phyloP scores from a whole-genome alignment of 2,797 vertebrate species.

The Rhinella marina region DNA sequence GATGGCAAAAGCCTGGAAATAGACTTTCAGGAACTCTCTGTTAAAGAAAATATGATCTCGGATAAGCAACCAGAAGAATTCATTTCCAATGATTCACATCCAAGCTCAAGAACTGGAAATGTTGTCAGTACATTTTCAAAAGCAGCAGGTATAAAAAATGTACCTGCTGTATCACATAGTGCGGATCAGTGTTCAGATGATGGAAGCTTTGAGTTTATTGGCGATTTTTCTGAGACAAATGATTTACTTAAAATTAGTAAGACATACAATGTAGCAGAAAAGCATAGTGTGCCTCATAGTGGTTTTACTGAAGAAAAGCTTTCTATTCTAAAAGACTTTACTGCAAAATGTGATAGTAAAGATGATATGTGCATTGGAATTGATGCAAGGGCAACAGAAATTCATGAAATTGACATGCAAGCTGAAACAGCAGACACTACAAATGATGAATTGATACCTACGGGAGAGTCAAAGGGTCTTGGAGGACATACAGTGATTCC shows the following conservation, averaged over 20 bases:
- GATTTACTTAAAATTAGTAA: slow-evolving; percentile 57
- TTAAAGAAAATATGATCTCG: neutral
- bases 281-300: neutral
- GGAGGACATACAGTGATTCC: neutral
- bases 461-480: neutral
- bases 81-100: neutral
- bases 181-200: neutral
- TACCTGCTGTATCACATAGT: neutral
- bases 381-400: neutral
- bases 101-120: neutral
- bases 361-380: neutral
- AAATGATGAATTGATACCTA: neutral
- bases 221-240: slow-evolving; percentile 31
- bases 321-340: neutral
- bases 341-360: slow-evolving; percentile 56
- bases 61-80: neutral
- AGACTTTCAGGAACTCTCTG: slow-evolving; percentile 33
- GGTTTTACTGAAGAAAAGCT: accelerated
- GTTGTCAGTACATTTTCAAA: neutral
- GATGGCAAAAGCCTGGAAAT: accelerated
- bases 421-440: slow-evolving; percentile 26
- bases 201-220: slow-evolving; percentile 59
- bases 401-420: slow-evolving; percentile 13
- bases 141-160: no score
- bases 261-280: neutral